phyloP scores from a whole-genome alignment of 2,797 vertebrate genomes.

The Xenentodon cancila region DNA sequence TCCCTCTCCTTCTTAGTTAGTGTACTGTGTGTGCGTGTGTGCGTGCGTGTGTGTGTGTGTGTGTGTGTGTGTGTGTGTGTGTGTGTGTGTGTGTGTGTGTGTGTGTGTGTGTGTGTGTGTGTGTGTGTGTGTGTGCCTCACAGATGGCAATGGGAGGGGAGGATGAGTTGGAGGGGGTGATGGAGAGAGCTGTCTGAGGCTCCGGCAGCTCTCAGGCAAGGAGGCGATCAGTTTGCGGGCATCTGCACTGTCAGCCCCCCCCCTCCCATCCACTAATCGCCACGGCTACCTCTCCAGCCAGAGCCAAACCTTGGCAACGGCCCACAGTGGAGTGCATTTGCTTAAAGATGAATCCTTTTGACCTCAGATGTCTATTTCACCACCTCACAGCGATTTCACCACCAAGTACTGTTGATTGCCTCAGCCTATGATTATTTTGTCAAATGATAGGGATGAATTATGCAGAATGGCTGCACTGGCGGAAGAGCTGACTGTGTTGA shows the following conservation, averaged over 20 bases:
- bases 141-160: constrained; percentile 78
- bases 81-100: constrained; percentile 38
- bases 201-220: constrained; percentile 79
- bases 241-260: constrained; percentile 72
- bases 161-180: constrained; percentile 74
- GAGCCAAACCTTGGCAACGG: constrained; percentile 51
- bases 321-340: constrained; percentile 11
- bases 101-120: constrained; percentile 21
- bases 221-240: constrained; percentile 80
- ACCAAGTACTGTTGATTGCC: constrained; percentile 23
- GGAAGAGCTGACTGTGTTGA: constrained; percentile 17
- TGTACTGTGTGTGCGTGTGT: constrained; percentile 46
- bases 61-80: constrained; percentile 29
- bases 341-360: constrained; percentile 50
- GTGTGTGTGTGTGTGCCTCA: constrained; percentile 58
- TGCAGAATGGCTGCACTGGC: constrained; percentile 27
- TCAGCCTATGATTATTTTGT: constrained; percentile 44
- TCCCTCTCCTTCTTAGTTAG: constrained; percentile 67
- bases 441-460: constrained; percentile 49
- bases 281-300: constrained; percentile 57
- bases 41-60: constrained; percentile 26
- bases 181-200: constrained; percentile 83
- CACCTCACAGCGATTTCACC: constrained; percentile 39
- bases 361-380: constrained; percentile 68
- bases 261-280: constrained; percentile 32